phyloP scores from a whole-genome alignment of 2,797 vertebrate genomes.

The Arrhamphus sclerolepis region DNA sequence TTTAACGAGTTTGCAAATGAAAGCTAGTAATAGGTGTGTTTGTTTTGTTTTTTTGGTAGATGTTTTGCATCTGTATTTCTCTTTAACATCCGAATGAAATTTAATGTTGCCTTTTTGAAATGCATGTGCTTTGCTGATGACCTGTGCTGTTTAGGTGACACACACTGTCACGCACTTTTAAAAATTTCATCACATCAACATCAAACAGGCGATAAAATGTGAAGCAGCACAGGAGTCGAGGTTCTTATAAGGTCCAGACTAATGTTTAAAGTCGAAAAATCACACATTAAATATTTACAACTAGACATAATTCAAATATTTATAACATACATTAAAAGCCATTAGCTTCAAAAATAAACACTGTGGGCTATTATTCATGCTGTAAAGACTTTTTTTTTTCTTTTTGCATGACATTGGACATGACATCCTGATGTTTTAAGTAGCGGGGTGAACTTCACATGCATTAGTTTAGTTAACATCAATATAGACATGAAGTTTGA shows the following conservation, averaged over 20 bases:
- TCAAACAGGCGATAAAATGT: slow-evolving; percentile 78
- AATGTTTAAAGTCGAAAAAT: slow-evolving; percentile 79
- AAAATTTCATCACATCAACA: slow-evolving; percentile 84
- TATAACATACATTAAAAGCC: slow-evolving; percentile 87
- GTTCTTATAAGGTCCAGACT: slow-evolving; percentile 71
- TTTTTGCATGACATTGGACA: slow-evolving; percentile 75
- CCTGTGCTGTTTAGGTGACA: slow-evolving; percentile 72
- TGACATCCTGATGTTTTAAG: slow-evolving; percentile 79
- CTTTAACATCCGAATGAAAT: slow-evolving; percentile 1
- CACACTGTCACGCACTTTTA: slow-evolving; percentile 60
- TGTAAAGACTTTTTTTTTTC: slow-evolving; percentile 64
- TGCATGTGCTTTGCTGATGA: slow-evolving; percentile 56
- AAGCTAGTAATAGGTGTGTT: neutral
- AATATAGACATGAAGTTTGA: slow-evolving; percentile 72
- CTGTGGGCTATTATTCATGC: slow-evolving; percentile 62
- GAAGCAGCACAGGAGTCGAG: slow-evolving; percentile 57
- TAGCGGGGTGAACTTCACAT: slow-evolving; percentile 73
- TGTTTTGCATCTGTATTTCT: slow-evolving; percentile 7
- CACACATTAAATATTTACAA: slow-evolving; percentile 81
- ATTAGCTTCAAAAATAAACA: slow-evolving; percentile 82
- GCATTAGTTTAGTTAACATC: slow-evolving; percentile 84
- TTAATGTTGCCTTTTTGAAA: slow-evolving; percentile 51
- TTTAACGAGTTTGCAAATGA: neutral
- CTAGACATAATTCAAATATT: slow-evolving; percentile 83
- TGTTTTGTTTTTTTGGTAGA: too few relatives aligned